phyloP scores from a whole-genome alignment of 2,797 vertebrate species.

The Melanotaenia boesemani region DNA sequence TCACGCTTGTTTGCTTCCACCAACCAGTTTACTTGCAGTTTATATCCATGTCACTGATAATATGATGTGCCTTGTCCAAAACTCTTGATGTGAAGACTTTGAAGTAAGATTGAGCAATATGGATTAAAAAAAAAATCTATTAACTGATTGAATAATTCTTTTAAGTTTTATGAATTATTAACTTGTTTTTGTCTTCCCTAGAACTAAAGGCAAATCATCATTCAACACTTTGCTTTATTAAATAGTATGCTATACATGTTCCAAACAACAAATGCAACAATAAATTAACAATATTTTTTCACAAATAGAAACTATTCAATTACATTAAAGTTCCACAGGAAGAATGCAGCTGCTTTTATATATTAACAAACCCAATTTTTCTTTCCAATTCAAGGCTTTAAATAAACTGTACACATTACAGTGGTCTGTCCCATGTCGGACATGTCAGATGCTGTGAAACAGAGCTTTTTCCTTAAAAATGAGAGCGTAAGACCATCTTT shows the following conservation, averaged over 20 bases:
- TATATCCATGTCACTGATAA: not conserved
- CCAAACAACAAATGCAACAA: not conserved
- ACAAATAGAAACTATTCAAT: conserved; percentile 9
- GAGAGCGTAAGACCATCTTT: not conserved
- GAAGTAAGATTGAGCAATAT: not conserved
- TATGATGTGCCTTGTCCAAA: not conserved
- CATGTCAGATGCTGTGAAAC: not conserved
- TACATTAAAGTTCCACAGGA: not conserved
- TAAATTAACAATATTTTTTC: not conserved
- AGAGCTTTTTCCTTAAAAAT: not conserved
- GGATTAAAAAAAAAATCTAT: not conserved
- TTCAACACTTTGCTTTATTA: not conserved
- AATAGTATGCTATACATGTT: not conserved
- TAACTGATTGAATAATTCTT: no score
- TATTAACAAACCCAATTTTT: not conserved
- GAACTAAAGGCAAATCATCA: not conserved
- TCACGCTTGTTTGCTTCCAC: not conserved
- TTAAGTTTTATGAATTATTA: not conserved
- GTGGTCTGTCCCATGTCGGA: not conserved
- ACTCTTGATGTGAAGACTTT: not conserved
- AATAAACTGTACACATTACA: not conserved
- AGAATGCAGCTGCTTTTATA: not conserved
- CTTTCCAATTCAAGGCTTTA: not conserved
- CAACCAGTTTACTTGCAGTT: not conserved
- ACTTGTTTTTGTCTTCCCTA: not conserved